These are phyloP conservation scores for Gobio gobio DNA, from an alignment of 2,113 vertebrate species.

Conservation along the genomic window DNA sequence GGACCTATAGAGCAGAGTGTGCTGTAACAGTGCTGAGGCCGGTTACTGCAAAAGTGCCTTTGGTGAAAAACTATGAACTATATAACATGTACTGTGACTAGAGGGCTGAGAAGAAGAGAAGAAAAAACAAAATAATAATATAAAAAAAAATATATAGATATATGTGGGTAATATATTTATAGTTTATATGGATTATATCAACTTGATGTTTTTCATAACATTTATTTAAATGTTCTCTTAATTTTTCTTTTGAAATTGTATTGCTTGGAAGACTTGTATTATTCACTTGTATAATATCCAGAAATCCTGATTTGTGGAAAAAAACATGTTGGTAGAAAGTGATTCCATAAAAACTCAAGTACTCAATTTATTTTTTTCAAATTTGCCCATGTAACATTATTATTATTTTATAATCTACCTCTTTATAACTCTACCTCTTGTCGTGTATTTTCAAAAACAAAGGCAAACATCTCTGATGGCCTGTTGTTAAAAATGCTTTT, in stretches of 20 bases:
- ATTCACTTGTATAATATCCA: not conserved
- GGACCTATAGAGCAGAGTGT: not conserved
- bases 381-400: not conserved
- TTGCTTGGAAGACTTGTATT: not conserved
- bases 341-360: not conserved
- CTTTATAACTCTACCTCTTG: slow-evolving; percentile 50
- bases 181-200: not conserved
- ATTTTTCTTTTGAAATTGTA: not conserved
- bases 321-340: not conserved
- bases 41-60: slow-evolving; percentile 30
- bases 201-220: not conserved
- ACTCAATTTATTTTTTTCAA: not conserved
- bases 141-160: no score
- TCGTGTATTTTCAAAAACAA: not conserved
- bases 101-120: not conserved
- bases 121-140: no score
- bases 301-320: not conserved
- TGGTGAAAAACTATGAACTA: not conserved
- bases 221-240: not conserved
- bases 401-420: slow-evolving; percentile 42
- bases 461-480: not conserved
- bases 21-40: slow-evolving; percentile 15
- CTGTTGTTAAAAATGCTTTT: not conserved
- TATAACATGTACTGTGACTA: not conserved
- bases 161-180: not conserved